Percentiles rank a stretch among this genome's conserved stretches.
These are phyloP conservation scores for Cepphus grylle DNA, from an alignment of 2,113 vertebrate species.

Conservation along the genomic window DNA sequence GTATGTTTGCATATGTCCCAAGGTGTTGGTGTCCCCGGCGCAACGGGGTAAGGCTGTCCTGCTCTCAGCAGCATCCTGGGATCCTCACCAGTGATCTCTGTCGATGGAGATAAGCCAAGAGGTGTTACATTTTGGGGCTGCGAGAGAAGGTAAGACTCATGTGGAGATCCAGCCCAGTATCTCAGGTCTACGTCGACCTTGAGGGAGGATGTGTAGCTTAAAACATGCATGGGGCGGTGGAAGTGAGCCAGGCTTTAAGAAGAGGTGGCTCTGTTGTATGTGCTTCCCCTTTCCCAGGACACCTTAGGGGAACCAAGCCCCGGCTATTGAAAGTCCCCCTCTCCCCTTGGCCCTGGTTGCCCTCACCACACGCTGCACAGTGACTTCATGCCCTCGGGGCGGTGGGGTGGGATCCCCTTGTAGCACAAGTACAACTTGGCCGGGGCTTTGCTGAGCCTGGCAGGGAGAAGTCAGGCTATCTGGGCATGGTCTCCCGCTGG, in stretches of 20 bases:
- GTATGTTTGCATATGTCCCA: not conserved
- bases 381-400: not conserved
- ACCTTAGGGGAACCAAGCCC: not conserved
- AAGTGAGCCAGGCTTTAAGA: not conserved
- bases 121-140: not conserved
- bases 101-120: not conserved
- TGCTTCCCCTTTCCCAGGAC: not conserved
- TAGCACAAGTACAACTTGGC: not conserved
- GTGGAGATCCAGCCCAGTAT: not conserved
- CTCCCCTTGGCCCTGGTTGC: not conserved
- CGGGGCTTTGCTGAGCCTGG: not conserved
- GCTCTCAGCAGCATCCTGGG: not conserved
- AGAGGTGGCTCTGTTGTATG: not conserved
- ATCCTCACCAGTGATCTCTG: not conserved
- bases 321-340: not conserved
- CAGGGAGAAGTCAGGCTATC: not conserved
- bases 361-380: not conserved
- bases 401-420: not conserved
- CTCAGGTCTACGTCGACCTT: not conserved
- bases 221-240: rapidly evolving
- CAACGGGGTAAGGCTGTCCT: not conserved
- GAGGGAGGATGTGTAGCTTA: not conserved
- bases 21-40: not conserved
- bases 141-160: not conserved
- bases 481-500: not conserved